Evolutionary conservation across 2,888 invertebrate genomes (phyloP).

Genomic region (Leptogaster cylindrica): DNA sequence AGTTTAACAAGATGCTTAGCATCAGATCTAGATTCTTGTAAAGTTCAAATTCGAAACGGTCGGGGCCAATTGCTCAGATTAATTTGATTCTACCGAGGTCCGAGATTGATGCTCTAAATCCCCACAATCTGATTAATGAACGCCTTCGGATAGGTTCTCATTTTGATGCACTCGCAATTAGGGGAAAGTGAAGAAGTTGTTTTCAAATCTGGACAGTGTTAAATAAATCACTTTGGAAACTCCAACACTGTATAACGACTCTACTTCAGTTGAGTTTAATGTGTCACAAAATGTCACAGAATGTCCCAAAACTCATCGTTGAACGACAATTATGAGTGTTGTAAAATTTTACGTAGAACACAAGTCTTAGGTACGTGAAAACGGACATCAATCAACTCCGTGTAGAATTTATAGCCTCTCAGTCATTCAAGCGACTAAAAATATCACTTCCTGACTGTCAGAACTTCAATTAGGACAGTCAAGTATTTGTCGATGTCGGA

Average conservation of each 20-base stretch:
- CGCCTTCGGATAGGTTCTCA: no score
- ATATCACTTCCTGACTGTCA: not conserved
- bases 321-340: slow-evolving; percentile 17
- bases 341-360: slow-evolving; percentile 1
- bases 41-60: no score
- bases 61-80: not conserved
- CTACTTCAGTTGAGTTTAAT: no score
- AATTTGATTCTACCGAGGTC: not conserved
- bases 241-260: no score
- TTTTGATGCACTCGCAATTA: no score
- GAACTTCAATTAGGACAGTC: not conserved
- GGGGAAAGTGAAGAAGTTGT: no score
- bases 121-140: not conserved
- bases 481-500: not conserved
- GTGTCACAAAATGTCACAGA: no score
- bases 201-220: no score
- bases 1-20: not conserved
- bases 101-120: not conserved
- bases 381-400: slow-evolving; percentile 3
- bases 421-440: not conserved
- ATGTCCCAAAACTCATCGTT: slow-evolving; percentile 23
- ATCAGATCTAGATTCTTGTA: no score
- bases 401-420: not conserved
- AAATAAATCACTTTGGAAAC: no score
- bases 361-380: slow-evolving; percentile 12